Conservation (phyloP, 2,888 invertebrate species). For the Ptychoptera albimana region DNA sequence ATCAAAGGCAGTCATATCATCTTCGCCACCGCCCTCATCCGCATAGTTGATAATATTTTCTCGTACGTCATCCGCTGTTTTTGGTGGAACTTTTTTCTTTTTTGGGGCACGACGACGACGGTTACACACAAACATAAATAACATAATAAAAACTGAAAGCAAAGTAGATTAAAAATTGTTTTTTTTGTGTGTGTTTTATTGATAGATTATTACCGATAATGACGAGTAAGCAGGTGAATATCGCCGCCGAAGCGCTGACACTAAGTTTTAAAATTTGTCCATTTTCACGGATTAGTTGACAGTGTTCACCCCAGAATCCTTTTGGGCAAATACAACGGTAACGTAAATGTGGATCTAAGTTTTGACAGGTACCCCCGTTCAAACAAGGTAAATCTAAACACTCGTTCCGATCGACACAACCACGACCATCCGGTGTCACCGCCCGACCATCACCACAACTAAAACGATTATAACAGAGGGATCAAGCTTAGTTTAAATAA, state of each 20-base stretch:
- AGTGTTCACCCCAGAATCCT: constrained; percentile 88
- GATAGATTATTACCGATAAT: constrained; percentile 74
- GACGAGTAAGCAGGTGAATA: constrained; percentile 91
- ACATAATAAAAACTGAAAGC: constrained; percentile 61
- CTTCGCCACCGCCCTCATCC: constrained; percentile 97
- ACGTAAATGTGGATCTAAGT: constrained; percentile 73
- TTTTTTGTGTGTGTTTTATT: not conserved
- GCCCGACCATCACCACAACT: constrained; percentile 90
- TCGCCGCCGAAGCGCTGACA: constrained; percentile 93
- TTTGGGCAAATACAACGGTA: constrained; percentile 83
- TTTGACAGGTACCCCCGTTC: constrained; percentile 84
- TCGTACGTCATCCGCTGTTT: constrained; percentile 95
- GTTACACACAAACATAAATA: constrained; percentile 85
- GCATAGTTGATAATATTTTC: constrained; percentile 99
- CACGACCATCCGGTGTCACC: constrained; percentile 78
- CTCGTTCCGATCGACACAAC: constrained; percentile 91
- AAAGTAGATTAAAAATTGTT: too few species aligned
- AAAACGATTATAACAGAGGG: constrained; percentile 1
- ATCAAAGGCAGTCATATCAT: constrained; percentile 98
- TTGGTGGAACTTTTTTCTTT: constrained; percentile 56
- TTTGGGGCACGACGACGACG: constrained; percentile 85
- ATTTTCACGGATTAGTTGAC: constrained; percentile 74
- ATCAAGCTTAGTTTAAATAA: too few species aligned
- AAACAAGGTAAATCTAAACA: constrained; percentile 87
- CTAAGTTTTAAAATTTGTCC: constrained; percentile 90